Conservation (phyloP, 2,888 invertebrate genomes). For the Tuberolachnus salignus region DNA sequence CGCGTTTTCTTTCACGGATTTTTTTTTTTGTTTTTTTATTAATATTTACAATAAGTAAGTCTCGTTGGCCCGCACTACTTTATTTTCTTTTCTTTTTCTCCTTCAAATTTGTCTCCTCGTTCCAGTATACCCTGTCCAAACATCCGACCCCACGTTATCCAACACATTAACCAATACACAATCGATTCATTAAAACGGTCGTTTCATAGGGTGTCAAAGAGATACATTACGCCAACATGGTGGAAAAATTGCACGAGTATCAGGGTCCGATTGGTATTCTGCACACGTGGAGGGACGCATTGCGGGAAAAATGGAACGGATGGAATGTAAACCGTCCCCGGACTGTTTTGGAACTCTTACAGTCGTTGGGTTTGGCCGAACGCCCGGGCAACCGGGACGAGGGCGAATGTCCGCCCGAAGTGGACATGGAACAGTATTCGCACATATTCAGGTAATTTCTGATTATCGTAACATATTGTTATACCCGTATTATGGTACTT, state of each 20-base stretch:
- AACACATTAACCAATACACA: too few relatives aligned
- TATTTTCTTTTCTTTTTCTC: too few relatives aligned
- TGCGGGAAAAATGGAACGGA: slow-evolving; percentile 69
- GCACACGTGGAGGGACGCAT: slow-evolving; percentile 72
- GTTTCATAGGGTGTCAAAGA: background rate
- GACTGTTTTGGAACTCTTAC: slow-evolving; percentile 35
- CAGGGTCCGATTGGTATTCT: slow-evolving; percentile 76
- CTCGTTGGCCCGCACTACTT: too few relatives aligned
- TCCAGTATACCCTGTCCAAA: too few relatives aligned
- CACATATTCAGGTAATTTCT: slow-evolving; percentile 56
- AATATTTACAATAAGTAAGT: too few relatives aligned
- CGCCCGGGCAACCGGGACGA: slow-evolving; percentile 40
- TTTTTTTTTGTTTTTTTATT: too few relatives aligned
- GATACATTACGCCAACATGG: slow-evolving; percentile 64
- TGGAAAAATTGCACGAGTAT: slow-evolving; percentile 81
- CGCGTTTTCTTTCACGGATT: too few relatives aligned
- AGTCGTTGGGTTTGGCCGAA: slow-evolving; percentile 35
- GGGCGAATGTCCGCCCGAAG: background rate
- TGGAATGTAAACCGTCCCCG: slow-evolving; percentile 62
- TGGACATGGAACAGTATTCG: slow-evolving; percentile 52
- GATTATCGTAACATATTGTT: too few relatives aligned
- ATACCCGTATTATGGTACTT: too few relatives aligned
- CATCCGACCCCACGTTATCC: too few relatives aligned
- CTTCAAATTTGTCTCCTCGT: too few relatives aligned
- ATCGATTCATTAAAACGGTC: too few relatives aligned